Evolutionary conservation across 2,888 invertebrate genomes (phyloP).

Genomic region (Apocheima hispidaria): DNA sequence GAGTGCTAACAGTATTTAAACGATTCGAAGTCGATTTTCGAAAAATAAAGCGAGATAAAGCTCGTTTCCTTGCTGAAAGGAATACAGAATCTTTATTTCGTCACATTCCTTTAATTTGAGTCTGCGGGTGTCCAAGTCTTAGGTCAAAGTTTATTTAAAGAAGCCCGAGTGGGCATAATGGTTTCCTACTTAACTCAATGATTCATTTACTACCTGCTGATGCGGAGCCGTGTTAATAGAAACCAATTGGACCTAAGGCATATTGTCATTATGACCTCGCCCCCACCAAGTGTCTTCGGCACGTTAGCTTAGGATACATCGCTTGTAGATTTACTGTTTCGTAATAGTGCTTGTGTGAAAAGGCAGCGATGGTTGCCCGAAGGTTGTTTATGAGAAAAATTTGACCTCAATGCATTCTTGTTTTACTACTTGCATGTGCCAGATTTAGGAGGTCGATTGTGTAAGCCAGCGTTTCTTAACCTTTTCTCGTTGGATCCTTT

Average conservation of each 20-base stretch:
- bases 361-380: constrained; percentile 57
- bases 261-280: constrained; percentile 67
- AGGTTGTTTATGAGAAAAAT: constrained; percentile 73
- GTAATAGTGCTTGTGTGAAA: constrained; percentile 57
- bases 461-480: constrained; percentile 40
- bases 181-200: constrained; percentile 66
- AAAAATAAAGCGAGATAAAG: constrained; percentile 49
- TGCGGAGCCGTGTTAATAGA: constrained; percentile 50
- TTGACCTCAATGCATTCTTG: constrained; percentile 67
- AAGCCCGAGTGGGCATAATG: constrained; percentile 57
- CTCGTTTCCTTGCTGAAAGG: constrained; percentile 70
- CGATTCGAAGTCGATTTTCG: constrained; percentile 34
- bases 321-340: constrained; percentile 59
- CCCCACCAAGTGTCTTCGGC: constrained; percentile 67
- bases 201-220: constrained; percentile 54
- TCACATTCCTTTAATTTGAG: constrained; percentile 39
- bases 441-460: constrained; percentile 54
- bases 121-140: constrained; percentile 46
- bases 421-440: constrained; percentile 54
- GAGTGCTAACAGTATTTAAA: constrained; percentile 69
- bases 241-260: constrained; percentile 63
- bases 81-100: constrained; percentile 64
- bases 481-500: constrained; percentile 19
- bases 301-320: constrained; percentile 62
- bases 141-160: constrained; percentile 55